Evolutionary conservation across 2,113 vertebrate genomes (phyloP).

Genomic region (Ardeotis arabs): DNA sequence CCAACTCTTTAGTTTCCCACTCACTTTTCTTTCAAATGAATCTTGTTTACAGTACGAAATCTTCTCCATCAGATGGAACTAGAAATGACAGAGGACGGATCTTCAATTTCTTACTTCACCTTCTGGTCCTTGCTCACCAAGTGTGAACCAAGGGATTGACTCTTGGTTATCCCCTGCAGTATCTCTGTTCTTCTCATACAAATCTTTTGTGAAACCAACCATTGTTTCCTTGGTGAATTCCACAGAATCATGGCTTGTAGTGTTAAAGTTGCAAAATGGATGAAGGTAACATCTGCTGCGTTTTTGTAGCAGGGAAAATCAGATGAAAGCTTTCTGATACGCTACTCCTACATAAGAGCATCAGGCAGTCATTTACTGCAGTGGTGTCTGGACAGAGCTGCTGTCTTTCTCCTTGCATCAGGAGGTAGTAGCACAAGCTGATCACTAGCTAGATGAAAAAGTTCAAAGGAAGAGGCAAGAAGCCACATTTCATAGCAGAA

Average conservation of each 20-base stretch:
- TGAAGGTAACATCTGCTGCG: neutral
- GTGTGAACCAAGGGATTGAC: neutral
- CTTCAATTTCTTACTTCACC: neutral
- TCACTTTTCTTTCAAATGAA: neutral
- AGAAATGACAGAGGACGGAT: neutral
- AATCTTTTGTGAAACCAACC: neutral
- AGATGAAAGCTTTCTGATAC: neutral
- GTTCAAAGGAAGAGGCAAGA: neutral
- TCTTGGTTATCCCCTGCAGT: neutral
- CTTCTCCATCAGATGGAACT: neutral
- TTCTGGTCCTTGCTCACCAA: neutral
- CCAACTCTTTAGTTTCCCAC: neutral
- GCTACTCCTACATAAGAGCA: neutral
- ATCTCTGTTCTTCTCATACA: neutral
- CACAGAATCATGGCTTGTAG: neutral
- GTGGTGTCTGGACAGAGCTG: neutral
- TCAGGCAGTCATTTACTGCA: neutral
- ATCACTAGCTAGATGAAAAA: neutral
- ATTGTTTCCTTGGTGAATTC: neutral
- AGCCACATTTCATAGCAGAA: constrained; percentile 1
- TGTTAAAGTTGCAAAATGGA: neutral
- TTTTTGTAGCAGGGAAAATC: neutral
- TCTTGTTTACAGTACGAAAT: neutral
- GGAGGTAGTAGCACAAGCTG: neutral
- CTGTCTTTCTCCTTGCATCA: neutral